Evolutionary conservation across 2,888 invertebrate species (phyloP).

Genomic region (Tetragonula carbonaria): DNA sequence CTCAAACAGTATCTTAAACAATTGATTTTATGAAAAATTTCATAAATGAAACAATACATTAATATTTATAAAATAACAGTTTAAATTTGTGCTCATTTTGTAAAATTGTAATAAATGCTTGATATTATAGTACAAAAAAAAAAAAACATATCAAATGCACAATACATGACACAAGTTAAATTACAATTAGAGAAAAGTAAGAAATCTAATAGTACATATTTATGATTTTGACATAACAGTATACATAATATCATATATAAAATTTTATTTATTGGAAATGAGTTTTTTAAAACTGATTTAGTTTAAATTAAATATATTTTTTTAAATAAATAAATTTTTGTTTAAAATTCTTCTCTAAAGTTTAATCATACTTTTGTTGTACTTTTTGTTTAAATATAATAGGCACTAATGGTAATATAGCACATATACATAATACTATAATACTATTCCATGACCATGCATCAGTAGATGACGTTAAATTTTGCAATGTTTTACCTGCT

Average conservation of each 20-base stretch:
- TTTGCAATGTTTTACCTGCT: constrained; percentile 97
- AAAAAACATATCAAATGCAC: neutral
- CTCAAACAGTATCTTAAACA: constrained; percentile 3
- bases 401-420: constrained; percentile 93
- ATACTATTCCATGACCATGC: constrained; percentile 96
- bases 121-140: neutral
- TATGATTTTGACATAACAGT: neutral
- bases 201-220: neutral
- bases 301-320: constrained; percentile 1
- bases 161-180: neutral
- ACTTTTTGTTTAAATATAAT: constrained; percentile 93
- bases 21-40: constrained; percentile 11
- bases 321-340: constrained; percentile 34
- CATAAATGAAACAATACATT: constrained; percentile 3
- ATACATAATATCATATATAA: neutral
- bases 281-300: neutral
- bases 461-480: constrained; percentile 94
- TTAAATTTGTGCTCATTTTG: constrained; percentile 40
- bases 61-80: constrained; percentile 7
- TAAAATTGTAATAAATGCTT: constrained; percentile 2
- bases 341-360: constrained; percentile 22
- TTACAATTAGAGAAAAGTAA: neutral
- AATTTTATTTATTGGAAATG: neutral
- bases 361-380: constrained; percentile 90
- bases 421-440: constrained; percentile 90